Evolutionary conservation across 2,888 invertebrate genomes (phyloP).

Genomic region (Cerceris rybyensis): DNA sequence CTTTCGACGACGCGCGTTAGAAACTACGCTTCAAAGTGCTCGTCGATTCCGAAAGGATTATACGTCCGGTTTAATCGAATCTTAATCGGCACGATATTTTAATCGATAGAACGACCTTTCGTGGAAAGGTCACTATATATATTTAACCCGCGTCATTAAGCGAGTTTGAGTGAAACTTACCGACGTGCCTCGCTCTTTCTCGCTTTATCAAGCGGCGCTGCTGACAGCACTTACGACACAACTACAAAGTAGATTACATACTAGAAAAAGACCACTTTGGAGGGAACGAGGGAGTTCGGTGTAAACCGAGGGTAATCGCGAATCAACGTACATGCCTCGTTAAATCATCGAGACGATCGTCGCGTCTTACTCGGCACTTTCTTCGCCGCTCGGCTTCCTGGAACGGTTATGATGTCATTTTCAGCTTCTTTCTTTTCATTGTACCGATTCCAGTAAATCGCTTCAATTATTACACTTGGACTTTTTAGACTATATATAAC

Average conservation of each 20-base stretch:
- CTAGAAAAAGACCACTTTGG: slow-evolving; percentile 41
- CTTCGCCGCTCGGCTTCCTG: slow-evolving; percentile 36
- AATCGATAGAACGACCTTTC: slow-evolving; percentile 37
- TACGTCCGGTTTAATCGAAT: slow-evolving; percentile 19
- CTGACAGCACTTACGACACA: slow-evolving; percentile 58
- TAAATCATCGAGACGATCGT: slow-evolving; percentile 70
- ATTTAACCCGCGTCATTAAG: slow-evolving; percentile 27
- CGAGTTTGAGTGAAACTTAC: slow-evolving; percentile 31
- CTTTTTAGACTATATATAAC: too few species aligned
- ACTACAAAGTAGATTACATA: slow-evolving; percentile 72
- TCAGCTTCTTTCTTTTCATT: neutral
- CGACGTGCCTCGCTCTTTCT: slow-evolving; percentile 43
- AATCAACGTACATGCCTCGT: slow-evolving; percentile 66
- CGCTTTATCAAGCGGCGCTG: slow-evolving; percentile 62
- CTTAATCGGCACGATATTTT: slow-evolving; percentile 41
- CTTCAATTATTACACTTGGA: too few species aligned
- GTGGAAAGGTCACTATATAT: slow-evolving; percentile 18
- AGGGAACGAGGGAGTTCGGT: slow-evolving; percentile 34
- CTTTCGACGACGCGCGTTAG: slow-evolving; percentile 18
- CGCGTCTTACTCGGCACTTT: slow-evolving; percentile 49
- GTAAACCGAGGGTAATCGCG: slow-evolving; percentile 58
- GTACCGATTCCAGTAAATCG: neutral
- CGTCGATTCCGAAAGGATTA: neutral
- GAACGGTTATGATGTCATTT: slow-evolving; percentile 19
- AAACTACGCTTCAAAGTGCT: slow-evolving; percentile 24